A percentile compares a stretch with the other conserved stretches of the same genome.
These are phyloP conservation scores for Acestrorhynchus altus DNA, from an alignment of 2,797 vertebrate genomes.

Conservation along the genomic window DNA sequence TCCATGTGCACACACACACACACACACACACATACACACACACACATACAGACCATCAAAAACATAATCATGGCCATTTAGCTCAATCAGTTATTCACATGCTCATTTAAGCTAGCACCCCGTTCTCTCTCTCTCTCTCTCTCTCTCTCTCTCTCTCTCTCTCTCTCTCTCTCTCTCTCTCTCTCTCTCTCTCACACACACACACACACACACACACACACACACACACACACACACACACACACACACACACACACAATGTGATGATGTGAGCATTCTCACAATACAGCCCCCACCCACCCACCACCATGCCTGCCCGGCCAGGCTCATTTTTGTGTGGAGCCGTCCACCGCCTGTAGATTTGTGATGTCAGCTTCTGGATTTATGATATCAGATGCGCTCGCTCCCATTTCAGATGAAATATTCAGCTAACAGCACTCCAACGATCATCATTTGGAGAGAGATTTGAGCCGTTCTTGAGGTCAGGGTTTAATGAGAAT, in stretches of 20 bases:
- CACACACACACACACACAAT: too few relatives aligned
- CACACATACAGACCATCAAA: background rate
- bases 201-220: too few relatives aligned
- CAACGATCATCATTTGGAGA: conserved; percentile 38
- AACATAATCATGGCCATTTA: conserved; percentile 48
- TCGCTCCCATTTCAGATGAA: conserved; percentile 43
- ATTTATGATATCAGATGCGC: conserved; percentile 57
- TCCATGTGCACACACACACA: conserved; percentile 8
- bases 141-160: too few relatives aligned
- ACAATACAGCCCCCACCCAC: conserved; percentile 57
- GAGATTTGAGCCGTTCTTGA: conserved; percentile 7
- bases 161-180: too few relatives aligned
- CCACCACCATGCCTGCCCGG: conserved; percentile 56
- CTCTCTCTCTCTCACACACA: too few relatives aligned
- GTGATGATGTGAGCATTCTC: conserved; percentile 83
- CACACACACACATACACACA: background rate
- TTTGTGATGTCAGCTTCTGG: conserved; percentile 58
- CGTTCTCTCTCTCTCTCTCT: conserved; percentile 15
- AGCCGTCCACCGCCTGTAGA: conserved; percentile 36
- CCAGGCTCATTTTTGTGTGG: conserved; percentile 63
- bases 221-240: too few relatives aligned
- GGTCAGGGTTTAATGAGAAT: conserved; percentile 2
- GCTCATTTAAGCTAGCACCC: conserved; percentile 38
- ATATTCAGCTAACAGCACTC: conserved; percentile 46
- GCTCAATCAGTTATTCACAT: conserved; percentile 49